These are phyloP conservation scores for Orthonychiurus folsomi DNA, from an alignment of 2,888 invertebrate species.

Conservation along the genomic window DNA sequence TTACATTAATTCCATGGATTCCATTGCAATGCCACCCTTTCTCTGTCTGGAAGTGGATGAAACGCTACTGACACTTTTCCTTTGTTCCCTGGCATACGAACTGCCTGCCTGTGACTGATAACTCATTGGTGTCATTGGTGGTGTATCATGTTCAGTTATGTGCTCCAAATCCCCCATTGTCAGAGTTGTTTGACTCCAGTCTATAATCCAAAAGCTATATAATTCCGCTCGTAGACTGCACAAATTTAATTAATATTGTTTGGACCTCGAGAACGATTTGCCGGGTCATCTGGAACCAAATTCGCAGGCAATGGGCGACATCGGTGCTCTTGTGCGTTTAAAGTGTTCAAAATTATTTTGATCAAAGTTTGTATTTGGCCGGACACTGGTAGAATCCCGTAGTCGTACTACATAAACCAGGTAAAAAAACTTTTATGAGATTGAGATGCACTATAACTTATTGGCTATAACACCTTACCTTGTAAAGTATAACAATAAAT, in stretches of 20 bases:
- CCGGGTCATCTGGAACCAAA: constrained; percentile 63
- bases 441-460: not conserved
- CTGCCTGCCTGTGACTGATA: constrained; percentile 19
- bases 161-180: constrained; percentile 34
- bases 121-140: constrained; percentile 34
- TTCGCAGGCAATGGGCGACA: constrained; percentile 76
- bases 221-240: not conserved
- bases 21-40: constrained; percentile 12
- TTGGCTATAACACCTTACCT: constrained; percentile 53
- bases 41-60: constrained; percentile 22
- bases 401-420: constrained; percentile 46
- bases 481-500: constrained; percentile 85
- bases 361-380: constrained; percentile 68
- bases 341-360: constrained; percentile 79
- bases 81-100: constrained; percentile 18
- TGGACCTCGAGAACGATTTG: constrained; percentile 40
- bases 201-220: constrained; percentile 8
- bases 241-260: constrained; percentile 5
- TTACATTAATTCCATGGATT: constrained; percentile 12
- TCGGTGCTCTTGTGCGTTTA: constrained; percentile 83
- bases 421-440: too few relatives aligned
- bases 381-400: constrained; percentile 45
- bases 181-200: constrained; percentile 23
- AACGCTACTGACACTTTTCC: constrained; percentile 34
- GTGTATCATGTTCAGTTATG: constrained; percentile 38